A percentile compares a stretch with the other conserved stretches of the same genome.
Conservation (phyloP, 53 echinoderm and acorn worm genomes). For the Crossaster papposus region DNA sequence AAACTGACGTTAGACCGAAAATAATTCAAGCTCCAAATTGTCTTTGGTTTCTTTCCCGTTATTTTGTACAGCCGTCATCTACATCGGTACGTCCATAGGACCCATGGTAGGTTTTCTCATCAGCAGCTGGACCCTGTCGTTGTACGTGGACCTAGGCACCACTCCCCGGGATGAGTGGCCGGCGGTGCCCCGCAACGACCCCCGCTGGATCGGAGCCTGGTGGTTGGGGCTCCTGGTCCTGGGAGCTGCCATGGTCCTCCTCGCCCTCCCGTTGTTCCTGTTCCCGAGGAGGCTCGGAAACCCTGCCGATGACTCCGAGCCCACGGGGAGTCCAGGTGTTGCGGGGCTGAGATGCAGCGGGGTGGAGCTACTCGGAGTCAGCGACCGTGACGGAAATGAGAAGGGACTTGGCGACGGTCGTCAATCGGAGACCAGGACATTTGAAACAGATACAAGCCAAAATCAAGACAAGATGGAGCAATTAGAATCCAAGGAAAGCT, state of each 20-base stretch:
- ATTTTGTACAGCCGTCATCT: slow-evolving; percentile 45
- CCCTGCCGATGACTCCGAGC: neutral
- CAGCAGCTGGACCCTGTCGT: slow-evolving; percentile 30
- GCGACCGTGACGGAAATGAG: neutral
- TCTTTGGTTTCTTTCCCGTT: neutral
- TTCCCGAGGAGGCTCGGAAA: slow-evolving; percentile 50
- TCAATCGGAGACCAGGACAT: neutral
- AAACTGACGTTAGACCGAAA: neutral
- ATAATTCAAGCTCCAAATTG: neutral
- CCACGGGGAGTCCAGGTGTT: neutral
- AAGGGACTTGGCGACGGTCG: neutral
- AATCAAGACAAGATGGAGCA: neutral
- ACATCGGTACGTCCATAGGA: slow-evolving; percentile 62
- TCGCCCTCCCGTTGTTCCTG: slow-evolving; percentile 63
- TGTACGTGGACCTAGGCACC: slow-evolving; percentile 63
- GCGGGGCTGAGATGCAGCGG: slow-evolving; percentile 3
- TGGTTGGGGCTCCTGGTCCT: slow-evolving; percentile 69
- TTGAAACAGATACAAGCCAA: neutral
- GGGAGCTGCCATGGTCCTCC: slow-evolving; percentile 43
- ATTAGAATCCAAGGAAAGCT: neutral
- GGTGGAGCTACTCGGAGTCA: neutral
- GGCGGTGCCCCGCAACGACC: slow-evolving; percentile 53
- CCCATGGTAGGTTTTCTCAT: slow-evolving; percentile 67
- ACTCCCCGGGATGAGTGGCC: slow-evolving; percentile 61
- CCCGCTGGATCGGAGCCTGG: slow-evolving; percentile 80